Evolutionary conservation across 2,113 vertebrate genomes (phyloP), one percentile per base, ranked within the genome.

Genomic region (Ictidomys tridecemlineatus): DNA sequence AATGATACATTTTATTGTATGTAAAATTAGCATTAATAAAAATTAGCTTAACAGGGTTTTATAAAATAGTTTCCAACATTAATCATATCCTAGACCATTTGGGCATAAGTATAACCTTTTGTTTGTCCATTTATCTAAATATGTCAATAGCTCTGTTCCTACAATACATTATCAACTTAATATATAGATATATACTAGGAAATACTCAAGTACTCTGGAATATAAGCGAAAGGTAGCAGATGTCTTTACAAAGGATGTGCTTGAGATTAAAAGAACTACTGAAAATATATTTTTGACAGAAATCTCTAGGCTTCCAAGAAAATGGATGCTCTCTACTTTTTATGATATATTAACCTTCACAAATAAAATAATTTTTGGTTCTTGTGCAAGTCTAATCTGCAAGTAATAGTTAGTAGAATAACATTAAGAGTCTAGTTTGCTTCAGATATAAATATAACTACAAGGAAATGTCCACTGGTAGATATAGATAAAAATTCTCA

Each of bases 211-310:
- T 32, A 9, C 85, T n/a, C 30, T 69, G 2, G 30, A 86, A 69
- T 93, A 48, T 93, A 58, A 93, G 79, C 58, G 16, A 51, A 32
- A 91, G 53, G 34, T 72, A 79, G 73, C 85, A 48, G 45, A 88
- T 30, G 42, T 34, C 69, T 86, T 93, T 80, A 86, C 58, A 79
- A 86, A 90, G 58, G 24, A 34, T 86, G 39, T 91, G 69, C 82
- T 72, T 63, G 24, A 93, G 70, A 83, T 82, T 69, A 87, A 86
- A 95, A 91, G 85, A 95, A 97, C n/a, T 83, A 93, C 67, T 90
- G 39, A 90, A 73, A 63, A 24, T 30, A 24, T 30, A 24, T 69
- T 93, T 95, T 86, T 78, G 22, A 51, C 67, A 63, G 58, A 69
- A 84, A 51, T 85, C 69, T 85, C 30, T 82, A 67, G 30, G 9